A percentile compares a stretch with the other conserved stretches of the same genome.
Conservation (phyloP, 2,113 vertebrate genomes). For the Uropsilus gracilis region DNA sequence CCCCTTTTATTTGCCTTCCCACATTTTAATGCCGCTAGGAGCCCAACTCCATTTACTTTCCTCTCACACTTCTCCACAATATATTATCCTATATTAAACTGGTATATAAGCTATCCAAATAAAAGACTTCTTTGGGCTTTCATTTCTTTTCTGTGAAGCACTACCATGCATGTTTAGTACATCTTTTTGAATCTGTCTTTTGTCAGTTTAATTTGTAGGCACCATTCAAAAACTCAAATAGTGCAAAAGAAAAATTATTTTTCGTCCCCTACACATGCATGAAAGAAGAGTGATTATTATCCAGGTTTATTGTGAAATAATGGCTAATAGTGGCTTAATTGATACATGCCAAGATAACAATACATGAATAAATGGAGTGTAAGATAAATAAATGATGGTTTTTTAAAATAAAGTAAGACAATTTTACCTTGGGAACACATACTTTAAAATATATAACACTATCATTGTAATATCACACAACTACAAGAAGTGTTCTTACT, state of each 20-base stretch:
- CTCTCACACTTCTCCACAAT: neutral
- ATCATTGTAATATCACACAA: neutral
- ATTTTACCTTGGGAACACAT: slow-evolving; percentile 3
- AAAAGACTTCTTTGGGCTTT: neutral
- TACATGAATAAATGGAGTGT: neutral
- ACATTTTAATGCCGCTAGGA: neutral
- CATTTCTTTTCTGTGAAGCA: neutral
- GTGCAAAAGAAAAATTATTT: neutral
- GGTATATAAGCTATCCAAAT: neutral
- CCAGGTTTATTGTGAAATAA: neutral
- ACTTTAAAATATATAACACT: slow-evolving; percentile 3
- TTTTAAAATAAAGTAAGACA: neutral
- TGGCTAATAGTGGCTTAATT: neutral
- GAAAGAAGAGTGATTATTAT: neutral
- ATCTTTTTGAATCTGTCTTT: neutral
- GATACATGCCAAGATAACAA: neutral
- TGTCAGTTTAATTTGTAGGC: neutral
- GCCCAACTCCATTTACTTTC: neutral
- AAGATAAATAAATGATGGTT: neutral
- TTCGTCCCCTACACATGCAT: neutral
- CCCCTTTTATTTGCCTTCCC: neutral
- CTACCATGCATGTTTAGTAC: neutral
- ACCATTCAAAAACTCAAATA: neutral
- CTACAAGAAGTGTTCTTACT: neutral
- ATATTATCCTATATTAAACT: neutral